These are phyloP conservation scores for Physella acuta DNA, from an alignment of 1,140 invertebrate species.

Conservation along the genomic window DNA sequence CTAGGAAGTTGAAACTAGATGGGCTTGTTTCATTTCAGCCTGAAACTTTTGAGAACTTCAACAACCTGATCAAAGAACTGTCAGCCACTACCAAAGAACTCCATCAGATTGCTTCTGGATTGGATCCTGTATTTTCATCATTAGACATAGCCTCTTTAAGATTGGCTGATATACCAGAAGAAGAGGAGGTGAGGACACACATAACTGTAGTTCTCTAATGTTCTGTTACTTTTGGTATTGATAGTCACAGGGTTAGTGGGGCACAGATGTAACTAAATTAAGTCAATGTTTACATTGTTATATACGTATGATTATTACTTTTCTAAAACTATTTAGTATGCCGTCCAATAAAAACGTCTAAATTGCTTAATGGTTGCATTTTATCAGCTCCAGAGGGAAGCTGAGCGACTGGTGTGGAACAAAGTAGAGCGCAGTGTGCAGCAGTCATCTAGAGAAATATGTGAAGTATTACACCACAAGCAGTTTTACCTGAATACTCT, in stretches of 20 bases:
- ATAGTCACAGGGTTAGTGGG: no score
- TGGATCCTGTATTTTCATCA: constrained; percentile 39
- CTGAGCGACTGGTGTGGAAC: constrained; percentile 40
- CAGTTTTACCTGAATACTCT: constrained; percentile 49
- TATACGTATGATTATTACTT: no score
- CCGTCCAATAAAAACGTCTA: no score
- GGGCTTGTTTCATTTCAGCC: constrained; percentile 31
- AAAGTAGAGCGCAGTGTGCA: constrained; percentile 55
- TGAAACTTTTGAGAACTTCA: constrained; percentile 44
- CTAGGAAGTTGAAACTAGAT: no score
- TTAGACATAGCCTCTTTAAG: constrained; percentile 34
- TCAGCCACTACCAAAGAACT: constrained; percentile 39
- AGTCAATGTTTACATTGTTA: no score
- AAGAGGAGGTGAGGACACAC: constrained; percentile 6
- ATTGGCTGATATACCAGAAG: constrained; percentile 31
- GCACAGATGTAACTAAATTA: no score
- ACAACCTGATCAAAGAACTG: constrained; percentile 33
- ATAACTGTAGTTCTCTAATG: no score
- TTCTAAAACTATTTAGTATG: no score
- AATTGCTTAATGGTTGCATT: neutral
- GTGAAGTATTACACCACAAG: constrained; percentile 51
- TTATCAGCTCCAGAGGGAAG: constrained; percentile 35
- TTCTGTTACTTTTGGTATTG: no score
- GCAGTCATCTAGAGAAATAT: constrained; percentile 51
- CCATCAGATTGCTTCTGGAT: constrained; percentile 32